Evolutionary conservation across 2,113 vertebrate genomes (phyloP).

Genomic region (Ibidorhyncha struthersii): DNA sequence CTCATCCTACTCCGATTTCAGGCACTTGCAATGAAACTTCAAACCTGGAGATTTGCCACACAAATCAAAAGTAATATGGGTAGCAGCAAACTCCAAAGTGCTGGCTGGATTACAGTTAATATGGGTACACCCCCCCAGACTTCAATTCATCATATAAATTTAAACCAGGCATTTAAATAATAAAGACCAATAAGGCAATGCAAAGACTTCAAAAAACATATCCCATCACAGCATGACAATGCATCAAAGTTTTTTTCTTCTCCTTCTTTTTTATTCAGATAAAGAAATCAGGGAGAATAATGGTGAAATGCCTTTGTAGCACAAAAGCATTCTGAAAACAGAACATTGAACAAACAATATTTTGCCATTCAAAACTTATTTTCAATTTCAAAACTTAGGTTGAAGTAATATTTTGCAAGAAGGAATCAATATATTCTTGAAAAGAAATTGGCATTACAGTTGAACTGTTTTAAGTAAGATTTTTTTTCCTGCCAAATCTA

Average conservation of each 20-base stretch:
- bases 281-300: constrained; percentile 61
- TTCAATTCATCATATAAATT: constrained; percentile 77
- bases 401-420: constrained; percentile 1
- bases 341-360: constrained; percentile 42
- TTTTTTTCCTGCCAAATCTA: background rate
- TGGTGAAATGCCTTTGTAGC: constrained; percentile 30
- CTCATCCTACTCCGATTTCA: constrained; percentile 76
- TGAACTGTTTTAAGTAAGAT: background rate
- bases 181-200: constrained; percentile 69
- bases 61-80: constrained; percentile 76
- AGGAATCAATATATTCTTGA: background rate
- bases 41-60: constrained; percentile 80
- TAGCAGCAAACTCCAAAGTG: constrained; percentile 70
- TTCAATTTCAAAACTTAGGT: constrained; percentile 6
- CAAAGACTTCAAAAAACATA: constrained; percentile 76
- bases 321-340: constrained; percentile 54
- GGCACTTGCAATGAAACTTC: constrained; percentile 75
- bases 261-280: constrained; percentile 53
- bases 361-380: constrained; percentile 27
- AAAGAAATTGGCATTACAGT: background rate
- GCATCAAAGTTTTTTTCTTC: constrained; percentile 58
- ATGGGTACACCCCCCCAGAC: constrained; percentile 37
- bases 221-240: constrained; percentile 70
- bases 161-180: constrained; percentile 78
- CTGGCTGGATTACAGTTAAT: constrained; percentile 65